Conservation (phyloP, 1,140 invertebrate genomes). For the Oreohelix idahoensis region DNA sequence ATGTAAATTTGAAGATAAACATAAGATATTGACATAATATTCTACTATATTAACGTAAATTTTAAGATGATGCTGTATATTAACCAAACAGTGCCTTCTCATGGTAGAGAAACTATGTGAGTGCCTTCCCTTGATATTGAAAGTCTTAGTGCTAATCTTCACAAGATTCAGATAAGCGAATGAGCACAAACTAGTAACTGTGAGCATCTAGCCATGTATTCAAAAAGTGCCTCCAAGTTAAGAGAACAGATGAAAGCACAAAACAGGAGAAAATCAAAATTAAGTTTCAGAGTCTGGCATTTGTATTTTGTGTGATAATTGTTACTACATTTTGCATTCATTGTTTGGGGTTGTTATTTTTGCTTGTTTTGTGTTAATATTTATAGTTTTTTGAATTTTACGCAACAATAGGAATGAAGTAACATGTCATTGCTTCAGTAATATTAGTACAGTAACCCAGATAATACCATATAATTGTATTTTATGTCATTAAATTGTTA, state of each 20-base stretch:
- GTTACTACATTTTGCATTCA: background rate
- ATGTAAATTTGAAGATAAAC: too few relatives aligned
- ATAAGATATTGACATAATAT: too few relatives aligned
- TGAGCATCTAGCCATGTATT: background rate
- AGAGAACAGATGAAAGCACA: background rate
- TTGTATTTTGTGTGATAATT: conserved; percentile 5
- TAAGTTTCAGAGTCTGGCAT: background rate
- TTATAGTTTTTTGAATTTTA: background rate
- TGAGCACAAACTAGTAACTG: background rate
- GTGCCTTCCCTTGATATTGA: conserved; percentile 3
- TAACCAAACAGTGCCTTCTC: conserved; percentile 6
- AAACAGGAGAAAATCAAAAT: background rate
- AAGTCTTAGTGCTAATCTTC: background rate
- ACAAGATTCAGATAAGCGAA: background rate
- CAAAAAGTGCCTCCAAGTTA: background rate
- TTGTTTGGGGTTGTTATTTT: background rate
- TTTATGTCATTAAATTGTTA: too few relatives aligned
- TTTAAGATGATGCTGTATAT: conserved; percentile 4
- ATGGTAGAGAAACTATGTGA: background rate
- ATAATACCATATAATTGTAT: too few relatives aligned
- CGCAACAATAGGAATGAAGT: background rate
- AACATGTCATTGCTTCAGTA: too few relatives aligned
- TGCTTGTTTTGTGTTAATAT: background rate
- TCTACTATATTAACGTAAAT: too few relatives aligned
- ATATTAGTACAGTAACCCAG: too few relatives aligned